A percentile compares a stretch with the other conserved stretches of the same genome.
These are phyloP conservation scores for Helobdella robusta DNA, from an alignment of 2,888 invertebrate genomes.

Conservation along the genomic window DNA sequence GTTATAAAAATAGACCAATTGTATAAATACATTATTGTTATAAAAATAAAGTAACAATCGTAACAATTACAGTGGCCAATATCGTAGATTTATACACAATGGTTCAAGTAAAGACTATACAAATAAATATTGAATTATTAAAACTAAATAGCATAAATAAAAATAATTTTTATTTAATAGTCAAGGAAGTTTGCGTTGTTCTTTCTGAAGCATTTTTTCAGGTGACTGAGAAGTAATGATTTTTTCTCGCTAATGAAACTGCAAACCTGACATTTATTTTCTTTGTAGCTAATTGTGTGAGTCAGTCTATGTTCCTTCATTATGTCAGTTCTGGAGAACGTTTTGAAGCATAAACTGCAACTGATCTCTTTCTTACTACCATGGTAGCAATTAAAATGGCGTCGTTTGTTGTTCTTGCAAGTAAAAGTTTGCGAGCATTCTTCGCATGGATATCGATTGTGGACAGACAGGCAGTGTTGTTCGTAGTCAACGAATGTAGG, in stretches of 20 bases:
- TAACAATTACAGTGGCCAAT: too few species aligned
- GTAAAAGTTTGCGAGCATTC: constrained; percentile 34
- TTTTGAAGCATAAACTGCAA: constrained; percentile 32
- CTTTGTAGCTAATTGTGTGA: constrained; percentile 33
- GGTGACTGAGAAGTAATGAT: constrained; percentile 32
- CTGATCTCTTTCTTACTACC: constrained; percentile 27
- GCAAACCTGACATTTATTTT: constrained; percentile 31
- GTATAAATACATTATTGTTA: too few species aligned
- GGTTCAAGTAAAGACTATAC: too few species aligned
- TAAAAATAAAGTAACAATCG: too few species aligned
- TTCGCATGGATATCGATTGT: constrained; percentile 33
- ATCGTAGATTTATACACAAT: too few species aligned
- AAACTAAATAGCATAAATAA: too few species aligned
- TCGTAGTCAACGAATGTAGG: constrained; percentile 31
- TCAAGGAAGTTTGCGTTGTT: constrained; percentile 23
- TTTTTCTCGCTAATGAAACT: constrained; percentile 29
- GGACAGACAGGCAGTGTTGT: constrained; percentile 28
- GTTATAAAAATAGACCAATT: too few species aligned
- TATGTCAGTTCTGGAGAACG: constrained; percentile 32
- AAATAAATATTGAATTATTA: too few species aligned
- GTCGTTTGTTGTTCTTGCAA: constrained; percentile 33
- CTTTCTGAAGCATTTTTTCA: constrained; percentile 32
- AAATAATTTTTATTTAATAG: too few species aligned
- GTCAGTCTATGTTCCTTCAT: constrained; percentile 34
- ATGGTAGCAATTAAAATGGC: constrained; percentile 31